Evolutionary conservation across 2,888 invertebrate genomes (phyloP), one percentile per base, ranked within the genome.

Genomic region (Empis livida): DNA sequence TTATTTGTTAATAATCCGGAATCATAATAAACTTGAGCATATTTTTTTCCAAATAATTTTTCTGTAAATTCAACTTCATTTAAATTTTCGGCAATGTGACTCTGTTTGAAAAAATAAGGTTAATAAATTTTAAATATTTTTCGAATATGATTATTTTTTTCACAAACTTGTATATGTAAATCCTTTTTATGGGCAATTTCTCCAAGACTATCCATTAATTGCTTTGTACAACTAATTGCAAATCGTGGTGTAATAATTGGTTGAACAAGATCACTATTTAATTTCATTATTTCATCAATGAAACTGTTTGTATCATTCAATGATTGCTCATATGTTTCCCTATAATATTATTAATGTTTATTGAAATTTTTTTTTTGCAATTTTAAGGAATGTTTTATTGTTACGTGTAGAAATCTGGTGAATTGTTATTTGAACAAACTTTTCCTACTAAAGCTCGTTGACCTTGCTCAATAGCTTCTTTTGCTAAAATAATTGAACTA

Each of bases 371-470:
- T n/a, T n/a, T 20, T 20, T 5, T 20, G 20, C 3, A 27, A 27
- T 6, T 27, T 27, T 27, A 6, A 27, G 5, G 20, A 20, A 5
- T 20, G 20, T 27, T 27, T 27, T 2, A 6, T 9, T 54, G 60
- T 54, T 55, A 69, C 69, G 63, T 56, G 55, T 69, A 69, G 50
- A 55, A 65, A 23, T 61, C 59, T 3, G 69, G 69, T 49, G 64
- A 61, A 44, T 63, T 61, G 47, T 61, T 59, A 54, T 69, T 59
- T 5, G 68, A 65, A 45, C 68, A 68, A 8, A 92, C 82, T 77
- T 93, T 93, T 0, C 93, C 93, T 32, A 93, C 74, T 5, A 89
- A 73, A 1, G 89, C 91, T 54, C 93, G 76, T 67, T 94, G 93
- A 2, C 84, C 83, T 53, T 77, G 66, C 49, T 72, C 69, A 1